Conservation (phyloP, 2,113 vertebrate genomes). For the Dunckerocampus dactyliophorus region DNA sequence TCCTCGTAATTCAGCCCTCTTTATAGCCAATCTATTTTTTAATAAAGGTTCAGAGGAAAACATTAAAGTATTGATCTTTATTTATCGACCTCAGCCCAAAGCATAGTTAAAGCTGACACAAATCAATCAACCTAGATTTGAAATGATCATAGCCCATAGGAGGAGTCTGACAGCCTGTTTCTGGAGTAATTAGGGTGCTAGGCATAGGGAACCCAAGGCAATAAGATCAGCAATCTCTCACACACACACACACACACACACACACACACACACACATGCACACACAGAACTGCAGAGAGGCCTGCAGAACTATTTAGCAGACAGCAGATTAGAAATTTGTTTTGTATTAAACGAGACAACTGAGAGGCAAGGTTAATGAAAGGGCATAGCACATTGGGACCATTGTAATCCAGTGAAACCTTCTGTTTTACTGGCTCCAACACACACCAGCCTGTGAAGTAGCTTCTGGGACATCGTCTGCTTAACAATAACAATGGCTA, state of each 20-base stretch:
- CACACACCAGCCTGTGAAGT: slow-evolving; percentile 36
- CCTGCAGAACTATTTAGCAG: slow-evolving; percentile 54
- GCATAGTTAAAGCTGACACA: slow-evolving; percentile 92
- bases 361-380: slow-evolving; percentile 77
- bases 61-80: slow-evolving; percentile 89
- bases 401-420: slow-evolving; percentile 68
- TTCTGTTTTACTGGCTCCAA: slow-evolving; percentile 46
- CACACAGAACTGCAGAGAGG: slow-evolving; percentile 10
- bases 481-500: slow-evolving; percentile 60
- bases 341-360: slow-evolving; percentile 73
- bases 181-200: slow-evolving; percentile 69
- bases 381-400: slow-evolving; percentile 70
- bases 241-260: slow-evolving; percentile 13
- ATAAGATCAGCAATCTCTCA: slow-evolving; percentile 52
- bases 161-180: slow-evolving; percentile 66
- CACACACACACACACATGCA: slow-evolving; percentile 1
- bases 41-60: slow-evolving; percentile 87
- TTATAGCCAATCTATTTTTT: slow-evolving; percentile 86
- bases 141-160: slow-evolving; percentile 82
- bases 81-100: slow-evolving; percentile 86
- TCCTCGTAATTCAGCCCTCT: slow-evolving; percentile 79
- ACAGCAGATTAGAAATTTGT: slow-evolving; percentile 73
- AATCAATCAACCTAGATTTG: slow-evolving; percentile 96
- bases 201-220: slow-evolving; percentile 64
- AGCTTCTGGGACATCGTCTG: slow-evolving; percentile 56